Conservation (phyloP, 2,888 invertebrate species). For the Habroteleia sp. region DNA sequence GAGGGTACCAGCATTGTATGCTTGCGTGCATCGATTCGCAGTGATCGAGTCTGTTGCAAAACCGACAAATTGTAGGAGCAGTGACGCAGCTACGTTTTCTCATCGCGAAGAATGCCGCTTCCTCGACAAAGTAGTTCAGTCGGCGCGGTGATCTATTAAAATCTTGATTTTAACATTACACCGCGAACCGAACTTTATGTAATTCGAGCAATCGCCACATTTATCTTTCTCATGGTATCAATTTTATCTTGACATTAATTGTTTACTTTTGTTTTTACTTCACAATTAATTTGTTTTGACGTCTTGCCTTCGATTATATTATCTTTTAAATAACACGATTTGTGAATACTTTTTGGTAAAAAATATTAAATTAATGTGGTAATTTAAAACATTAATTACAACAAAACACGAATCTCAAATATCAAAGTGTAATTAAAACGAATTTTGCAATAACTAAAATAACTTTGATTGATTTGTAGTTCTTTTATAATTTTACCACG, state of each 20-base stretch:
- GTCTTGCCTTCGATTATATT: background rate
- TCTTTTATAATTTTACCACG: no score
- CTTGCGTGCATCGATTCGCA: slow-evolving; percentile 38
- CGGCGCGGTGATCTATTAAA: slow-evolving; percentile 57
- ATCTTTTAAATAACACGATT: background rate
- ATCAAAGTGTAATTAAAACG: no score
- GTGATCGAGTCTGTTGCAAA: slow-evolving; percentile 36
- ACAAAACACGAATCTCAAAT: no score
- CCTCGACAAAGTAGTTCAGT: slow-evolving; percentile 55
- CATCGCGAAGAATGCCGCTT: slow-evolving; percentile 44
- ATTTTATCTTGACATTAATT: slow-evolving; percentile 28
- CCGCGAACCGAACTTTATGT: slow-evolving; percentile 57
- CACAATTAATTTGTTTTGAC: slow-evolving; percentile 17
- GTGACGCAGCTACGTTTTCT: slow-evolving; percentile 30
- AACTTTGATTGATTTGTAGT: no score
- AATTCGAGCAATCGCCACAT: slow-evolving; percentile 52
- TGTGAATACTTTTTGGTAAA: no score
- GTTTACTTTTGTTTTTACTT: slow-evolving; percentile 30
- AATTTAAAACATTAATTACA: no score
- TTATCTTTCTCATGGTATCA: slow-evolving; percentile 29
- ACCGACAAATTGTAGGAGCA: slow-evolving; percentile 51
- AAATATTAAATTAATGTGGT: no score
- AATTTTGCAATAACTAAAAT: no score
- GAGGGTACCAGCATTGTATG: no score
- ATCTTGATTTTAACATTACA: slow-evolving; percentile 37